Evolutionary conservation across 30 jellyfish, hydroid and myxozoan genomes (phyloP), one percentile per base, ranked within the genome.

Genomic region (Aurelia sp.): DNA sequence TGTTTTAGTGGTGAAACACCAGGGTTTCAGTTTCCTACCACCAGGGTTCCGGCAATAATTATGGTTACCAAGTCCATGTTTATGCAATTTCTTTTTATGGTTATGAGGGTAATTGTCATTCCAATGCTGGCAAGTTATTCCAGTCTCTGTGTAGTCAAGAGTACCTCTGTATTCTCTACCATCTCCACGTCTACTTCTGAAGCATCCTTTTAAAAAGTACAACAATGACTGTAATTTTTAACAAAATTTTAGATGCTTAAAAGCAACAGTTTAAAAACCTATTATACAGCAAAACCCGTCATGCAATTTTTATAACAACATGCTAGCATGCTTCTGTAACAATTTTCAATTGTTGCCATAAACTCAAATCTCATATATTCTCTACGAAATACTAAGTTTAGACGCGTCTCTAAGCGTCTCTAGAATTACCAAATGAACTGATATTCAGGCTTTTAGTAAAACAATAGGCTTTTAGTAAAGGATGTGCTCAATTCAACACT

Each of bases 101-200:
- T 63, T 68, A 62, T 94, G 97, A 62, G 97, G 99, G 62, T 85
- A 94, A 11, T 80, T 74, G 47, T 66, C 78, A 35, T 85, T 72
- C 97, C 97, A 94, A 71, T 95, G 91, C 85, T 89, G 99, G 80
- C 99, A 94, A 62, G 96, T 84, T 65, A 84, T 95, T 9, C 99
- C 99, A 12, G 86, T 67, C 61, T 79, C 99, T 62, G 97, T 89
- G 86, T 89, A 94, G 65, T 89, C 97, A 35, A 89, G 95, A n/a
- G 35, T 76, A 3, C 98, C 98, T 80, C 98, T 65, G 88, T 93
- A 93, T 35, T 88, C 97, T 53, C 97, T 63, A 17, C 98, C 98
- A 58, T 93, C 93, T 12, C 92, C 84, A 44, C 59, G 50, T 35
- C 73, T 65, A 44, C 89, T 79, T 33, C 60, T 79, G 73, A 88